Conservation (phyloP, 2,888 invertebrate genomes). For the Harmothoe impar region DNA sequence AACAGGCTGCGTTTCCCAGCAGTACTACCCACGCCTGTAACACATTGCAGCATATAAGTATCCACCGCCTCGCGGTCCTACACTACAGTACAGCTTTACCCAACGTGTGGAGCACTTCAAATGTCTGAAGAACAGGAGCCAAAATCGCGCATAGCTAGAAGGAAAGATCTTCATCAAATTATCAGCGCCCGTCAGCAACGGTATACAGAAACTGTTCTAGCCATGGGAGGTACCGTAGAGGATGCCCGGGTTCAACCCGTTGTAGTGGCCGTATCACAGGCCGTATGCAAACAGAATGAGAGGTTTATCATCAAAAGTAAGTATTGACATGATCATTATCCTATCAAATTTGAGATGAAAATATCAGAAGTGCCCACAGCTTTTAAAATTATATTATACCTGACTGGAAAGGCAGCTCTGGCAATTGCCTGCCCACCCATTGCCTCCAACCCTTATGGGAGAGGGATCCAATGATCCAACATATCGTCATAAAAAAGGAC, state of each 20-base stretch:
- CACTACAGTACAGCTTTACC: background rate
- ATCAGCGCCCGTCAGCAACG: constrained; percentile 39
- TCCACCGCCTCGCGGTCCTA: too few species aligned
- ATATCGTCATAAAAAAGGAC: too few species aligned
- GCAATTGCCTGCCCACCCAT: too few species aligned
- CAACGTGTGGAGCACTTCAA: background rate
- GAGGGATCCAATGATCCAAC: too few species aligned
- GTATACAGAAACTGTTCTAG: constrained; percentile 49
- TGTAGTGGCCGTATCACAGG: constrained; percentile 52
- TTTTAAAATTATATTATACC: background rate
- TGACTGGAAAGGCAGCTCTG: too few species aligned
- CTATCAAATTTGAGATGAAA: background rate
- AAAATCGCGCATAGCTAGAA: background rate
- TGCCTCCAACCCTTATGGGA: too few species aligned
- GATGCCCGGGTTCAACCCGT: constrained; percentile 29
- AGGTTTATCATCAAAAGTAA: constrained; percentile 57
- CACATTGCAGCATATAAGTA: too few species aligned
- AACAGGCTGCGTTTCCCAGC: background rate
- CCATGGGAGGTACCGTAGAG: constrained; percentile 47
- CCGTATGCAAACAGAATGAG: constrained; percentile 52
- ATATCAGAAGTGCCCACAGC: background rate
- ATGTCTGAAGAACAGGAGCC: background rate
- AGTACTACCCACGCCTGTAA: background rate
- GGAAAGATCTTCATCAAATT: constrained; percentile 25
- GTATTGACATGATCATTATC: background rate